Base-by-base conservation (phyloP, 2,888 invertebrate genomes). In the Nomada ruficornis region DNA sequence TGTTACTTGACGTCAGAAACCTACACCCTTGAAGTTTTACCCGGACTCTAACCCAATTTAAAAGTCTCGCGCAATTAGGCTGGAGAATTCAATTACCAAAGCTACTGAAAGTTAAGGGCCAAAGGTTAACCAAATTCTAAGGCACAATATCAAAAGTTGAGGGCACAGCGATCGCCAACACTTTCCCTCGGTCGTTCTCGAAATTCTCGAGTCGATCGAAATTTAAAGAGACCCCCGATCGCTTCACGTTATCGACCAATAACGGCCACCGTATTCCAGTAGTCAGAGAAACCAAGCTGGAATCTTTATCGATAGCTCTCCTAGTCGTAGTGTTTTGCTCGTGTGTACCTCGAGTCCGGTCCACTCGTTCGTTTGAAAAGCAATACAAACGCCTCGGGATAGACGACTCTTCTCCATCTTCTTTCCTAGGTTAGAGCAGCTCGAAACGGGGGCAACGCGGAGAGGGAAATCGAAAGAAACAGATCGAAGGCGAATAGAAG, bases 331-430 rank as follows among this genome's bases (percentile, higher is more conserved):
- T 69, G 65, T 64, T 13, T 64, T 13, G 50, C 54, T 64, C 72
- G 77, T 80, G 68, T 80, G 81, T 80, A 77, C 69, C 52, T 29
- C 72, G 63, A 59, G 72, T 71, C 52, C 72, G 67, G 71, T 77
- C 63, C 71, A 67, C 63, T 50, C 59, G 68, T 72, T 78, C 84
- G 86, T 84, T 86, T 82, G 80, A 75, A 82, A 86, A 84, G 86
- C 86, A 86, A 86, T 86, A 86, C 85, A 80, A 78, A 64, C 80
- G 84, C 86, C 84, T 73, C 71, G 55, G 77, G 84, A 84, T 52
- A 52, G 50, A 7, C 69, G 55, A 20, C 75, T 71, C 65, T 68
- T 42, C 73, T 59, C 70, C 11, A n/a, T 55, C 42, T 74, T 47
- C 63, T 69, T 73, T 23, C 26, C 57, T 50, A 15, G 20, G 50